Evolutionary conservation across 2,797 vertebrate species (phyloP), one percentile per base, ranked within the genome.

Genomic region (Streptopelia turtur): DNA sequence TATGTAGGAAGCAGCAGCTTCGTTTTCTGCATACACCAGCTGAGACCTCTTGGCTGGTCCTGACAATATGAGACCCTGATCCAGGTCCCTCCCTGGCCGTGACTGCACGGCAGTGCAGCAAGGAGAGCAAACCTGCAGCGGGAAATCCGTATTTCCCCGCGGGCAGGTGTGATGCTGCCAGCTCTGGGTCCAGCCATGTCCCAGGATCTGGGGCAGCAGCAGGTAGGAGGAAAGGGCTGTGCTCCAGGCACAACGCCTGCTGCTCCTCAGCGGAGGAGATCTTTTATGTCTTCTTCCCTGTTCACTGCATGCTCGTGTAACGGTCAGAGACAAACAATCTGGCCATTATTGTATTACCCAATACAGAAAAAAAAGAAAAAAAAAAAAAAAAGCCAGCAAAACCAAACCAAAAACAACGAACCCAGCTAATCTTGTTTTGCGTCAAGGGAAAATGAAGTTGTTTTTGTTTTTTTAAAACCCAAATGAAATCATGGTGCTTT

Each of bases 401-500:
- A 4, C 7, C 24, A 52, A 52, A 28, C 25, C 25, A 25, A 52
- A 52, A 43, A 17, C 41, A 18, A 43, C 16, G 41, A 43, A 43
- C 50, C 76, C 66, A 9, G 55, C 78, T 95, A 95, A 96, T 96
- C 93, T 92, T 81, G 89, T 93, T 96, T 90, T 75, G 90, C 72
- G 24, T 95, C 89, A 69, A 93, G 96, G 87, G 95, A 96, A 94
- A 96, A 95, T 85, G 69, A 90, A 93, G 81, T 95, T 95, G 83
- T 76, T 96, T 96, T 94, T 92, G 70, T 76, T 89, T 95, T 92
- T 93, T 87, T 77, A 63, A 87, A 94, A 75, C 61, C 50, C 82
- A 81, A 93, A 96, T 96, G 90, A 97, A 96, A 95, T 96, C 90
- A 96, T 95, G 61, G 87, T 66, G 25, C 39, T 94, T 96, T 96